Conservation (phyloP, 2,113 vertebrate species). For the Salvelinus namaycush region DNA sequence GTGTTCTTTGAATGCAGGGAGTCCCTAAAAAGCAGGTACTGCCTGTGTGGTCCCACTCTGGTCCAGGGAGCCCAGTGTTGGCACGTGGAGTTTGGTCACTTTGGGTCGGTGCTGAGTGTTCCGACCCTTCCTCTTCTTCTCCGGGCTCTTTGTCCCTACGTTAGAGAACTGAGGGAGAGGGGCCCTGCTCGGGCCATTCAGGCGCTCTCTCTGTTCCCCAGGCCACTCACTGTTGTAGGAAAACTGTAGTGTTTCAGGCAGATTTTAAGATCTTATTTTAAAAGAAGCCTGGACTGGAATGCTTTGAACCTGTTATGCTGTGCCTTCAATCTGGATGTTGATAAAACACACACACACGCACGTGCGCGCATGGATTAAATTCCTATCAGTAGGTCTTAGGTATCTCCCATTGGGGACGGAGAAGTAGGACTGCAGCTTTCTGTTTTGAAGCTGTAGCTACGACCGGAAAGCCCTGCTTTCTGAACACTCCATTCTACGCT, state of each 20-base stretch:
- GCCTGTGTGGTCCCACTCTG: not conserved
- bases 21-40: not conserved
- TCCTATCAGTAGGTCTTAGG: not conserved
- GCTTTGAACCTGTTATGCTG: slow-evolving; percentile 41
- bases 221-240: slow-evolving; percentile 31
- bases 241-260: slow-evolving; percentile 43
- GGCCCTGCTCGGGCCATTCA: slow-evolving; percentile 3
- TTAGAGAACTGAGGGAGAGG: not conserved
- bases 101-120: slow-evolving; percentile 13
- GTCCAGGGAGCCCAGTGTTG: slow-evolving; percentile 10
- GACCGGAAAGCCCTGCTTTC: not conserved
- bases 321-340: slow-evolving; percentile 41
- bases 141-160: slow-evolving; percentile 33
- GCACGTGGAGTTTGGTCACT: slow-evolving; percentile 40
- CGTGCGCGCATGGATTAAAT: not conserved
- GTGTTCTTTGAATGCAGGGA: slow-evolving; percentile 24
- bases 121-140: slow-evolving; percentile 23
- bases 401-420: not conserved
- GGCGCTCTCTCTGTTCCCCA: slow-evolving; percentile 13
- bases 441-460: not conserved
- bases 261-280: slow-evolving; percentile 54
- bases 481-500: not conserved
- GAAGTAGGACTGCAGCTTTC: slow-evolving; percentile 5
- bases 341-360: not conserved
- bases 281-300: slow-evolving; percentile 30